phyloP scores from a whole-genome alignment of 2,113 vertebrate genomes.

The Psittacus erithacus region DNA sequence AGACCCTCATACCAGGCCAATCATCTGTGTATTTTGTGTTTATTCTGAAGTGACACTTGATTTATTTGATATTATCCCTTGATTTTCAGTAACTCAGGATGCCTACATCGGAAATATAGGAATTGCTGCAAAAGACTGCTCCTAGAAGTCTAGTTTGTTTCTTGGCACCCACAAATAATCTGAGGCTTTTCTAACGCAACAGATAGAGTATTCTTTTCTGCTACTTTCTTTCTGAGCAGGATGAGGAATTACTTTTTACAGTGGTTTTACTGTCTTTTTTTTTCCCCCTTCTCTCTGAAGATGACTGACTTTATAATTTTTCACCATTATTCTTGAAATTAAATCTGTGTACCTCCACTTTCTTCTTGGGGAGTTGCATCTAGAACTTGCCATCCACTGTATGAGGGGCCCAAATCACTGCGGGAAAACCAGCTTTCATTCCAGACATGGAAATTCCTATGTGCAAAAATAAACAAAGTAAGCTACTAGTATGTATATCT shows the following conservation, averaged over 20 bases:
- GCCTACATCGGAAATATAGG: background rate
- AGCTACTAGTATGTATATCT: background rate
- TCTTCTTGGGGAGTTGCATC: constrained; percentile 94
- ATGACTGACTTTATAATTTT: background rate
- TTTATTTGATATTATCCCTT: background rate
- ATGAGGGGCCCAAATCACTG: constrained; percentile 80
- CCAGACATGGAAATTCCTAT: constrained; percentile 98
- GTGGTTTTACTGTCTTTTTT: background rate
- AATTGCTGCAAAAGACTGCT: background rate
- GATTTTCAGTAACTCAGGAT: background rate
- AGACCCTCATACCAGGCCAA: background rate
- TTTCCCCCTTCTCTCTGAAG: background rate
- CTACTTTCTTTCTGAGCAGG: background rate
- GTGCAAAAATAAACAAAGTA: background rate
- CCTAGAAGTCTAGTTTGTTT: background rate
- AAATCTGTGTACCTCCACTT: constrained; percentile 85
- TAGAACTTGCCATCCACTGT: constrained; percentile 91
- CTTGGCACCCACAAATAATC: background rate
- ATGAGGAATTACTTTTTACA: background rate
- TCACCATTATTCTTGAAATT: background rate
- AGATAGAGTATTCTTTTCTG: background rate
- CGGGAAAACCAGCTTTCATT: constrained; percentile 92
- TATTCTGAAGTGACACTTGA: background rate
- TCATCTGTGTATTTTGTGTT: background rate
- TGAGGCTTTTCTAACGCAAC: background rate